Conservation (phyloP, 1,140 invertebrate genomes). For the Drosophila santomea region DNA sequence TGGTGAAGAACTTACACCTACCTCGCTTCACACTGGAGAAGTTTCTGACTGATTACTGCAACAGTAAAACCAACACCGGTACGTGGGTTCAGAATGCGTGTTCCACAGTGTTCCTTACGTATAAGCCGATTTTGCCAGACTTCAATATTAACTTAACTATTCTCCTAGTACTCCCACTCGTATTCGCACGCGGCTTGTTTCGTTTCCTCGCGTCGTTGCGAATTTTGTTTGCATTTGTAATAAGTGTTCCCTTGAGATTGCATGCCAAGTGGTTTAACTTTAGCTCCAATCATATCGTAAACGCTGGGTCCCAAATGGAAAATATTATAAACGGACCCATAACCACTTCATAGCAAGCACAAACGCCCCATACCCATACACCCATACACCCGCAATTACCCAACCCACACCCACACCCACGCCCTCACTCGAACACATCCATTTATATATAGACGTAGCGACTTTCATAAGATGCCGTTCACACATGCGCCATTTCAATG, state of each 20-base stretch:
- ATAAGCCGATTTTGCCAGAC: conserved; percentile 3
- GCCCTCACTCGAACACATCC: conserved; percentile 1
- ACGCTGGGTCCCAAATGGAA: conserved; percentile 46
- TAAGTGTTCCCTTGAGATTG: conserved; percentile 41
- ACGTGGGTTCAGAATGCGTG: conserved; percentile 68
- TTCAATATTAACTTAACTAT: conserved; percentile 17
- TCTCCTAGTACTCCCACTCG: conserved; percentile 12
- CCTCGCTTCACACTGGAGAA: conserved; percentile 97
- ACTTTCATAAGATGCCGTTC: conserved; percentile 67
- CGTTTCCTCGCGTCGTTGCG: conserved; percentile 30
- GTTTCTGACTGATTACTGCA: conserved; percentile 96
- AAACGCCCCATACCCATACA: neutral
- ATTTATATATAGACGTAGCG: conserved; percentile 19
- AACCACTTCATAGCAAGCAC: conserved; percentile 68
- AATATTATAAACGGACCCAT: conserved; percentile 65
- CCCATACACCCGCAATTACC: conserved; percentile 28
- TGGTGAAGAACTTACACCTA: conserved; percentile 96
- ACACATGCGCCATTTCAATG: conserved; percentile 67
- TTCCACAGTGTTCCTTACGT: conserved; percentile 39
- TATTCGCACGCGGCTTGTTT: conserved; percentile 20
- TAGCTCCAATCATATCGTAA: conserved; percentile 39
- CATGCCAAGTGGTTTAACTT: conserved; percentile 45
- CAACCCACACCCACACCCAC: conserved; percentile 12
- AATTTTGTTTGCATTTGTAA: conserved; percentile 46
- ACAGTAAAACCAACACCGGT: conserved; percentile 98